Conservation (phyloP, 1,140 invertebrate species). For the Drosophila ficusphila region DNA sequence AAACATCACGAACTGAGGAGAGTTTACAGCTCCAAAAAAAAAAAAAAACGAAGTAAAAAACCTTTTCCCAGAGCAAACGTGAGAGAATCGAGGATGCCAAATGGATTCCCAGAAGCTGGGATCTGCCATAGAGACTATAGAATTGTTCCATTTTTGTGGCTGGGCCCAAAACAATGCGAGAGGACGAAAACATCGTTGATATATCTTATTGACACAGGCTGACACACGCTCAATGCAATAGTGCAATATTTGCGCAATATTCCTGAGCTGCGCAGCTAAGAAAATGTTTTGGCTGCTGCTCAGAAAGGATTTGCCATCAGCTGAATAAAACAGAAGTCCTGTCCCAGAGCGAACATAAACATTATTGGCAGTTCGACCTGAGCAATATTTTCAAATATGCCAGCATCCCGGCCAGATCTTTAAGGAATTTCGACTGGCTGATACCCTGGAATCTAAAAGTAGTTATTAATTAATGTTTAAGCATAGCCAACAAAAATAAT, state of each 20-base stretch:
- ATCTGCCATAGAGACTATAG: constrained; percentile 2
- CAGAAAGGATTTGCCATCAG: constrained; percentile 60
- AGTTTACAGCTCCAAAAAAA: neutral
- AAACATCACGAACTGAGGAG: constrained; percentile 60
- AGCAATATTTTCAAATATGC: constrained; percentile 24
- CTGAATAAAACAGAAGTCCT: constrained; percentile 29
- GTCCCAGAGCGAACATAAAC: constrained; percentile 37
- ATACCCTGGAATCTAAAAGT: neutral
- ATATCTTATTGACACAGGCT: constrained; percentile 50
- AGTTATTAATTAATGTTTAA: too few relatives aligned
- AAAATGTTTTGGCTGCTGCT: constrained; percentile 70
- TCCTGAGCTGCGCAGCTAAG: constrained; percentile 69
- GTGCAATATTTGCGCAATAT: constrained; percentile 77
- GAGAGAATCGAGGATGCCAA: constrained; percentile 41
- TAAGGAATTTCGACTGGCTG: neutral
- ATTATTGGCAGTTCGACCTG: constrained; percentile 1
- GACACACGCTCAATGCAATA: constrained; percentile 28
- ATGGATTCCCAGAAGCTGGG: constrained; percentile 64
- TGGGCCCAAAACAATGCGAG: constrained; percentile 40
- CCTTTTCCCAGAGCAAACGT: constrained; percentile 63
- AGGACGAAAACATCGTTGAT: constrained; percentile 21
- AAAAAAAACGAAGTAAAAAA: neutral
- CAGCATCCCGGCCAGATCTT: neutral
- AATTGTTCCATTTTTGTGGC: constrained; percentile 77
- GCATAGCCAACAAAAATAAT: too few relatives aligned